Evolutionary conservation across 2,797 vertebrate species (phyloP).

Genomic region (Danio aesculapii): DNA sequence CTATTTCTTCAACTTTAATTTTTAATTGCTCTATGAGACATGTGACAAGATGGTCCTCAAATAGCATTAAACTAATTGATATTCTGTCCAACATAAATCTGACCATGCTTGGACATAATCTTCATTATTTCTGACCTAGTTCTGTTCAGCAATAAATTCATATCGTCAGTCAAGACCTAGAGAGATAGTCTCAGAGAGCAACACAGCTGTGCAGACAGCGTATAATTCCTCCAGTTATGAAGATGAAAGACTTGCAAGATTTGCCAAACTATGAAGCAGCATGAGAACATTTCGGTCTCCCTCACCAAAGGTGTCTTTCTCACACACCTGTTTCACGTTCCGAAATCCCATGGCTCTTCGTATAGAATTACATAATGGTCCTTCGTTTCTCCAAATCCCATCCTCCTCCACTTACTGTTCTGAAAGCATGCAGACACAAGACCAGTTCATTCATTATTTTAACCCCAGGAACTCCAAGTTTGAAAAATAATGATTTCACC

Average conservation of each 20-base stretch:
- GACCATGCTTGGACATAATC: not conserved
- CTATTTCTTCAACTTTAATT: not conserved
- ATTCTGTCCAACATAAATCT: slow-evolving; percentile 35
- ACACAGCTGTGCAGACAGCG: slow-evolving; percentile 38
- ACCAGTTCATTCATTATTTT: slow-evolving; percentile 33
- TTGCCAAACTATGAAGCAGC: slow-evolving; percentile 32
- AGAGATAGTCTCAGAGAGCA: slow-evolving; percentile 34
- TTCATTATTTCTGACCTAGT: slow-evolving; percentile 29
- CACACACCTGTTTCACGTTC: slow-evolving; percentile 39
- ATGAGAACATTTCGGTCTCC: slow-evolving; percentile 34
- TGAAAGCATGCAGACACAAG: slow-evolving; percentile 26
- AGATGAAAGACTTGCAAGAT: slow-evolving; percentile 44
- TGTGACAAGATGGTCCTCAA: not conserved
- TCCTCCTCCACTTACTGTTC: slow-evolving; percentile 2
- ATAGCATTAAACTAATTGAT: slow-evolving; percentile 13
- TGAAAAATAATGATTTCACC: slow-evolving; percentile 31
- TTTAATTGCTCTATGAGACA: slow-evolving; percentile 12
- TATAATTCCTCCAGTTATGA: slow-evolving; percentile 34
- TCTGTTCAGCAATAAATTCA: slow-evolving; percentile 12
- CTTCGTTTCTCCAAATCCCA: not conserved
- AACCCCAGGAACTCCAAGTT: slow-evolving; percentile 14
- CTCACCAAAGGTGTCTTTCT: slow-evolving; percentile 16
- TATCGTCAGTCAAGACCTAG: slow-evolving; percentile 31
- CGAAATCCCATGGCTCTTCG: slow-evolving; percentile 22
- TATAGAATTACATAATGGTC: slow-evolving; percentile 34